Evolutionary conservation across 1,140 invertebrate species (phyloP).

Genomic region (Lucilia cuprina): DNA sequence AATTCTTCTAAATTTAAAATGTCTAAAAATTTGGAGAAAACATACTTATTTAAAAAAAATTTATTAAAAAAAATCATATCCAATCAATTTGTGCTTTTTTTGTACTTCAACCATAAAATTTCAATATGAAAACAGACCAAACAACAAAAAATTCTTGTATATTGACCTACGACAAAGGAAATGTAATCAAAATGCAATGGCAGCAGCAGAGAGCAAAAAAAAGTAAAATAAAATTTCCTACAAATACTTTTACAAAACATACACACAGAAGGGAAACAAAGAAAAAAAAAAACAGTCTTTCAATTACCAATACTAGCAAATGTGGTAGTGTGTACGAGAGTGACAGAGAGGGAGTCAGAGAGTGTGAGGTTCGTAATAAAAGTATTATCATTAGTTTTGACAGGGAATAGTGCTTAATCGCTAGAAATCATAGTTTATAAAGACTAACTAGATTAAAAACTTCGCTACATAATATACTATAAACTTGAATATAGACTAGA

Average conservation of each 20-base stretch:
- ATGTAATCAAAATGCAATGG: constrained; percentile 30
- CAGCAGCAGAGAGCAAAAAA: neutral
- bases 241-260: neutral
- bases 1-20: too few species aligned
- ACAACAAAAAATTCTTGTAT: constrained; percentile 12
- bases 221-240: neutral
- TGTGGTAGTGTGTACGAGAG: neutral
- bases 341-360: neutral
- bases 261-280: neutral
- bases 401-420: too few species aligned
- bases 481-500: too few species aligned
- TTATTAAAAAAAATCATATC: neutral
- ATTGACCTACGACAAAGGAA: constrained; percentile 35
- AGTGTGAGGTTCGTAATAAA: too few species aligned
- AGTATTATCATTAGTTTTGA: too few species aligned
- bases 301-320: constrained; percentile 2
- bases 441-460: too few species aligned
- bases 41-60: too few species aligned
- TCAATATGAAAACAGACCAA: neutral
- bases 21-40: too few species aligned
- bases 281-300: constrained; percentile 14
- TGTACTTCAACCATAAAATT: neutral
- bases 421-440: too few species aligned
- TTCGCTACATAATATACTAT: too few species aligned
- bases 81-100: neutral